Conservation (phyloP, 2,888 invertebrate genomes). For the Cenopis cana region DNA sequence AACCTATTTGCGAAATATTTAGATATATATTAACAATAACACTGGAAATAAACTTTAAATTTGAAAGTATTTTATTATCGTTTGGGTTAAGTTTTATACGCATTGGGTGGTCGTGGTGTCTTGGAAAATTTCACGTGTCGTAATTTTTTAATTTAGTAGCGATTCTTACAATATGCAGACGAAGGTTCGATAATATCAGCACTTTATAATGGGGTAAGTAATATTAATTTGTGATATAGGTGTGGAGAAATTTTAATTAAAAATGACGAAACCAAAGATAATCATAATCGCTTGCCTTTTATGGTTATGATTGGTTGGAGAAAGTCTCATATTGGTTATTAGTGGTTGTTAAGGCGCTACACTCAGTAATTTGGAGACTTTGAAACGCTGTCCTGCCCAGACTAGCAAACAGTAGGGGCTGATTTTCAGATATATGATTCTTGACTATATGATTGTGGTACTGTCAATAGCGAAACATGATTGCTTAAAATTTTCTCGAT, state of each 20-base stretch:
- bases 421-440: no score
- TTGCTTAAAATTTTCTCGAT: no score
- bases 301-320: slow-evolving; percentile 26
- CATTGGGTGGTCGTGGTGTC: not conserved
- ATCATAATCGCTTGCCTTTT: slow-evolving; percentile 14
- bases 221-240: slow-evolving; percentile 1
- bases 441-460: no score
- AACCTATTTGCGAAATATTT: not conserved
- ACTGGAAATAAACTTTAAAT: not conserved
- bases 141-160: not conserved
- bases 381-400: no score
- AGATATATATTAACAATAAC: no score
- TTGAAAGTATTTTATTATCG: not conserved
- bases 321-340: slow-evolving; percentile 28
- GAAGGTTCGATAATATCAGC: not conserved
- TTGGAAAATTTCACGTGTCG: not conserved
- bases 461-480: no score
- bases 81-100: not conserved
- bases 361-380: no score
- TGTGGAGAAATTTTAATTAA: slow-evolving; percentile 25
- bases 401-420: no score
- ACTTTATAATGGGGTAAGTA: not conserved
- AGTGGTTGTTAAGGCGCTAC: no score
- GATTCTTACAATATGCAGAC: not conserved
- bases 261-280: slow-evolving; percentile 19